Percentiles rank a stretch among this genome's conserved stretches.
phyloP scores from a whole-genome alignment of 2,797 vertebrate species.

The Mionectes olivaceus region DNA sequence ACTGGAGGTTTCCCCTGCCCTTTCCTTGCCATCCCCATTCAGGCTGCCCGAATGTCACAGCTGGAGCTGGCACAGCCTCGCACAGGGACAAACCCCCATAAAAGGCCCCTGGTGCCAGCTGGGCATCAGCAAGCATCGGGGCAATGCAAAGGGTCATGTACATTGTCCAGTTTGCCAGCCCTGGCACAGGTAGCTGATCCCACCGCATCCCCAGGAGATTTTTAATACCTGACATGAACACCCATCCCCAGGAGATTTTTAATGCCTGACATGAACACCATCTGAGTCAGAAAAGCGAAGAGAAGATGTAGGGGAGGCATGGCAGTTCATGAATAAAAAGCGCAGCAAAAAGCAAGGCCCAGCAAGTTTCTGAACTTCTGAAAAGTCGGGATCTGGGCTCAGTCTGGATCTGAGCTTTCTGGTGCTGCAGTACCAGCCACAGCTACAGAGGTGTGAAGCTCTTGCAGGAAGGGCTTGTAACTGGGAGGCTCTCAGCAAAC shows the following conservation, averaged over 20 bases:
- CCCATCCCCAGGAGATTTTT: not conserved
- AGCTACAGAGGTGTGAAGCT: accelerated
- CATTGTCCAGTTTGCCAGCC: not conserved
- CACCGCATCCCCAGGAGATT: not conserved
- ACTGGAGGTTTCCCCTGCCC: not conserved
- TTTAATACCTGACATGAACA: not conserved
- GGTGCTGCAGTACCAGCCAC: not conserved
- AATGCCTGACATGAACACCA: accelerated
- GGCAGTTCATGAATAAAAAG: not conserved
- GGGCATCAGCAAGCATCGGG: not conserved
- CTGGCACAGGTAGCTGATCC: not conserved
- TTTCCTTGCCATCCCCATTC: not conserved
- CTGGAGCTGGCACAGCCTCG: not conserved
- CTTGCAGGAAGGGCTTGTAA: accelerated
- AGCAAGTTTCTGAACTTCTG: not conserved
- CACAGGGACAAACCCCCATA: not conserved
- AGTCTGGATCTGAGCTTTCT: not conserved
- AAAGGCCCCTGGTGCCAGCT: not conserved
- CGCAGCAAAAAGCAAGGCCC: not conserved
- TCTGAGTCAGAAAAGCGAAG: not conserved
- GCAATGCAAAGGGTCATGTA: not conserved
- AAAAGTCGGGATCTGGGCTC: not conserved
- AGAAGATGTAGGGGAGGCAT: not conserved
- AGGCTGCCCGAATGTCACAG: not conserved
- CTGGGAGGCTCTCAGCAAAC: not conserved